These are phyloP conservation scores for Aradophagus sp. DNA, from an alignment of 1,140 invertebrate genomes.

Conservation along the genomic window DNA sequence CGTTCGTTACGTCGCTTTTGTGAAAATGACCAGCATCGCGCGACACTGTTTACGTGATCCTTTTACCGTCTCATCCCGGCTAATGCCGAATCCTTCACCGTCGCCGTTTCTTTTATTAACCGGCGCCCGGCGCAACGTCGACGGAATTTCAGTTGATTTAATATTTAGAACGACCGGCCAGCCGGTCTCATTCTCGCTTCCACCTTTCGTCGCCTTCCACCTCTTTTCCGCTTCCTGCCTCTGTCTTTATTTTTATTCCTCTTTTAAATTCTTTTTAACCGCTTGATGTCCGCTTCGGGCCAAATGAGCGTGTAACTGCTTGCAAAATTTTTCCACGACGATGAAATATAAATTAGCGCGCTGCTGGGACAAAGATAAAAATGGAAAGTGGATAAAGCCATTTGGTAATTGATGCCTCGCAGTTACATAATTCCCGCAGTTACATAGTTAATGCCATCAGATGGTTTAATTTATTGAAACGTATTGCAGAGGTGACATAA, in stretches of 20 bases:
- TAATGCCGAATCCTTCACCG: conserved; percentile 3
- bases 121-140: conserved; percentile 1
- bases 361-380: too few species aligned
- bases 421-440: too few species aligned
- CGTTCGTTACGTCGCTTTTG: conserved; percentile 21
- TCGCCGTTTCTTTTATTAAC: conserved; percentile 30
- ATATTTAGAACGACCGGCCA: conserved; percentile 11
- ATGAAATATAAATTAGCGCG: too few species aligned
- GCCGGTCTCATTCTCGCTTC: background rate
- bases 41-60: conserved; percentile 27
- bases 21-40: conserved; percentile 25
- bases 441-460: too few species aligned
- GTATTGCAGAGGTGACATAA: too few species aligned
- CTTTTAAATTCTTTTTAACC: too few species aligned
- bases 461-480: too few species aligned
- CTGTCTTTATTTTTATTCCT: conserved; percentile 3
- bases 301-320: background rate
- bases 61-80: background rate
- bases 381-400: too few species aligned
- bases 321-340: background rate
- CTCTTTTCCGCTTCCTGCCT: background rate
- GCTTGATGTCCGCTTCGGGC: background rate
- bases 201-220: too few species aligned
- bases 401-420: too few species aligned
- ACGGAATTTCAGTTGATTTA: conserved; percentile 19